A percentile compares a stretch with the other conserved stretches of the same genome.
phyloP scores from a whole-genome alignment of 2,888 invertebrate species.

The Epsilonema sp. region DNA sequence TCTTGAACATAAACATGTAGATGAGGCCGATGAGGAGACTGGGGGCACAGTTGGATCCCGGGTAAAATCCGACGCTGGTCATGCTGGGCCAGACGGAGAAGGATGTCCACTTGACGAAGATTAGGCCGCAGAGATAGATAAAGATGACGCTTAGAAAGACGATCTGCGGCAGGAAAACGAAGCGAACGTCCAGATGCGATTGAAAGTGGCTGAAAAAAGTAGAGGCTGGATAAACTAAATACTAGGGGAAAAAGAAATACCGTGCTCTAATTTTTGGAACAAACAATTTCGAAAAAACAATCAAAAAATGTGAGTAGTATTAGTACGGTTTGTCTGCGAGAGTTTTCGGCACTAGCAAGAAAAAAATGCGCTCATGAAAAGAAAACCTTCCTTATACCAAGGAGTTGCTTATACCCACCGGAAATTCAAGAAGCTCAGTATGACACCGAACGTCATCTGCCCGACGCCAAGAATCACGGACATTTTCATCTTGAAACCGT shows the following conservation, averaged over 20 bases:
- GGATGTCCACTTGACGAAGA: slow-evolving; percentile 84
- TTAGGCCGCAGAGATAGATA: slow-evolving; percentile 77
- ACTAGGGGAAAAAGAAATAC: too few relatives aligned
- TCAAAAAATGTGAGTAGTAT: too few relatives aligned
- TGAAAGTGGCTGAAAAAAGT: slow-evolving; percentile 35
- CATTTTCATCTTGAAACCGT: too few relatives aligned
- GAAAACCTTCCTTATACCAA: too few relatives aligned
- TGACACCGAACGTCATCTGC: too few relatives aligned
- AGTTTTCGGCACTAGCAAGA: too few relatives aligned
- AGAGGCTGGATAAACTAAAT: too few relatives aligned
- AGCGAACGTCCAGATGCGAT: slow-evolving; percentile 55
- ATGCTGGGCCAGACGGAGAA: slow-evolving; percentile 29
- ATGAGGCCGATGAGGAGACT: slow-evolving; percentile 92
- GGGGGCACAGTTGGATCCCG: slow-evolving; percentile 54
- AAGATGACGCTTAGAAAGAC: slow-evolving; percentile 72
- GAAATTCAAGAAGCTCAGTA: slow-evolving; percentile 35
- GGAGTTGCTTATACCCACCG: slow-evolving; percentile 13
- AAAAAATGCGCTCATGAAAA: too few relatives aligned
- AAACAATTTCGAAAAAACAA: too few relatives aligned
- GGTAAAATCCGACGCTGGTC: slow-evolving; percentile 12
- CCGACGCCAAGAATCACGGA: too few relatives aligned
- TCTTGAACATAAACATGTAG: slow-evolving; percentile 86
- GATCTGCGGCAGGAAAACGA: slow-evolving; percentile 86
- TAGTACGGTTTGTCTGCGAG: too few relatives aligned
- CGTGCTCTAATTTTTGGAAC: too few relatives aligned